Percentiles rank a stretch among this genome's conserved stretches.
Evolutionary conservation across 2,797 vertebrate species (phyloP).

Genomic region (Platyrinchus mystaceus): DNA sequence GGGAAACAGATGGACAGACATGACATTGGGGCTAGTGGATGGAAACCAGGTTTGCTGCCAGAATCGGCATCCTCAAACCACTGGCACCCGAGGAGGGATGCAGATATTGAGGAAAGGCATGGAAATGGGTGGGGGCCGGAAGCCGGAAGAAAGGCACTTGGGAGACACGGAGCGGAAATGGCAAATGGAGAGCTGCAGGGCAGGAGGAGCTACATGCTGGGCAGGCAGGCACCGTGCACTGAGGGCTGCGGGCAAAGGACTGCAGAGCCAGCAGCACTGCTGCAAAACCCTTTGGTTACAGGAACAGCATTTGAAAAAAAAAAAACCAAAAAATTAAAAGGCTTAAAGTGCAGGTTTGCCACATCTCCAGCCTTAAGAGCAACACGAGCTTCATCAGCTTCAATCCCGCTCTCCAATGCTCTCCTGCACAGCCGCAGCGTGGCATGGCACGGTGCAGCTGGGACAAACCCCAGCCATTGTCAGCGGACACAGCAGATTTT

Average conservation of each 20-base stretch:
- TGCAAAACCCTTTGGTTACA: background rate
- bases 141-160: background rate
- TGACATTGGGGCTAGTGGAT: background rate
- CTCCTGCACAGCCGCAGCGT: accelerated
- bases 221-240: background rate
- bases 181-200: background rate
- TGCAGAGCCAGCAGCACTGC: background rate
- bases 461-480: background rate
- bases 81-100: background rate
- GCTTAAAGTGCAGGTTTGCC: background rate
- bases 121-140: background rate
- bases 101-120: background rate
- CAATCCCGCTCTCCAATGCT: background rate
- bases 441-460: accelerated
- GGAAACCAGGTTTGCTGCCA: background rate
- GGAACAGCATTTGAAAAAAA: background rate
- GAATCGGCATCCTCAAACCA: background rate
- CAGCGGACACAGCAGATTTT: background rate
- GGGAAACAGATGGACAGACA: background rate
- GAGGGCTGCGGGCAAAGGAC: accelerated
- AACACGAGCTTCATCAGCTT: background rate
- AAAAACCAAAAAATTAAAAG: background rate
- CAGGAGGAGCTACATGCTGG: background rate
- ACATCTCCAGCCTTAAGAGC: background rate
- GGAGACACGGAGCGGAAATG: background rate